Conservation (phyloP, 2,113 vertebrate species). For the Eptatretus burgeri region DNA sequence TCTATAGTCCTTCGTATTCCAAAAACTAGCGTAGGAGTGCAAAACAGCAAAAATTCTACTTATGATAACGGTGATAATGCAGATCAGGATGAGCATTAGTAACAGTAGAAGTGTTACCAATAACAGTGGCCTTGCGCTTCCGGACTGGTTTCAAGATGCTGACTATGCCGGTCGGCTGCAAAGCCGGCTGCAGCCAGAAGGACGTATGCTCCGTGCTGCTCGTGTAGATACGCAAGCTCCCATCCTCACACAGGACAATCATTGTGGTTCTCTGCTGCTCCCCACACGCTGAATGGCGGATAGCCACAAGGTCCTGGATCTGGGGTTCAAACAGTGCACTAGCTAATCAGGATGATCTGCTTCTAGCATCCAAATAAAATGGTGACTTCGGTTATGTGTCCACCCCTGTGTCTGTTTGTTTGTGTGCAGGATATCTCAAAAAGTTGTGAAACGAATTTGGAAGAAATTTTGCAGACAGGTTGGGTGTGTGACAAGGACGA, state of each 20-base stretch:
- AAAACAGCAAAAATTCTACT: no score
- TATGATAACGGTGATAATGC: not conserved
- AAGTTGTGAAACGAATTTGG: no score
- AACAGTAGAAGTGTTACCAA: conserved; percentile 28
- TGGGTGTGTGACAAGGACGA: no score
- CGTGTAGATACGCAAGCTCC: conserved; percentile 97
- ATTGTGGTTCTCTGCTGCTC: conserved; percentile 95
- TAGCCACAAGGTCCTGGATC: conserved; percentile 99
- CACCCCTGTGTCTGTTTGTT: no score
- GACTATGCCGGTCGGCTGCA: conserved; percentile 78
- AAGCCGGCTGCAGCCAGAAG: conserved; percentile 75
- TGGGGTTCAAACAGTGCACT: conserved; percentile 13
- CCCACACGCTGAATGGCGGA: conserved; percentile 74
- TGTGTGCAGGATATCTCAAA: no score
- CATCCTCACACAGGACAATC: conserved; percentile 88
- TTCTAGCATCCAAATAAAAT: no score
- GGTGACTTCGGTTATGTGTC: no score
- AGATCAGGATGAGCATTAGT: not conserved
- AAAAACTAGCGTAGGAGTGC: no score
- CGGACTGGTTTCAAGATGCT: conserved; percentile 87
- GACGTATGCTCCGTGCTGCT: conserved; percentile 86
- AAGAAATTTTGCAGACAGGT: no score
- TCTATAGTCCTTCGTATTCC: no score
- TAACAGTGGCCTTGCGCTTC: conserved; percentile 59
- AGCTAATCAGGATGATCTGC: no score